Conservation (phyloP, 2,797 vertebrate species). For the Ambastaia sidthimunki region DNA sequence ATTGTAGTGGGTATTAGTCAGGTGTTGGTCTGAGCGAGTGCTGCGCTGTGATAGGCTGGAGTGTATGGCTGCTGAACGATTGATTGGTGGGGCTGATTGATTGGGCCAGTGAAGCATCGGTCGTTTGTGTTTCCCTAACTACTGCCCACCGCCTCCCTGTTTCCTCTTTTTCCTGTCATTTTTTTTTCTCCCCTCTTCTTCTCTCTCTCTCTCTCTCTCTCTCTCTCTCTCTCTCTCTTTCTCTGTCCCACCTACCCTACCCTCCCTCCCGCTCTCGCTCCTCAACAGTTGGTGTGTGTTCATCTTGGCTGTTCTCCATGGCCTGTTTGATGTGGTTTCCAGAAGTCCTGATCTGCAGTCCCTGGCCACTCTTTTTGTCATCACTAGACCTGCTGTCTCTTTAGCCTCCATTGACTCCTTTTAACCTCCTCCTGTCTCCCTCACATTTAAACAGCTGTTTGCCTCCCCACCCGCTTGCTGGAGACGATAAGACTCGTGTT, state of each 20-base stretch:
- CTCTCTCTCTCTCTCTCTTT: too few relatives aligned
- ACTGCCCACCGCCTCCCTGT: conserved; percentile 37
- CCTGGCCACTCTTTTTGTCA: conserved; percentile 81
- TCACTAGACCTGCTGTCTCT: conserved; percentile 85
- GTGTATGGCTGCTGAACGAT: conserved; percentile 59
- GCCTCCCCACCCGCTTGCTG: conserved; percentile 69
- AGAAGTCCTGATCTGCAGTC: conserved; percentile 80
- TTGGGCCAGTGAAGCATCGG: conserved; percentile 53
- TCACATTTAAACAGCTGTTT: conserved; percentile 78
- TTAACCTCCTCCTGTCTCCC: conserved; percentile 82
- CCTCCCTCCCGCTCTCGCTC: conserved; percentile 48
- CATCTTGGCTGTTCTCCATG: conserved; percentile 79
- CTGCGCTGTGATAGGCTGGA: conserved; percentile 76
- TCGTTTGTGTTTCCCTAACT: conserved; percentile 57
- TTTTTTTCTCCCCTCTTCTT: conserved; percentile 34
- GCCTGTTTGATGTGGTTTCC: conserved; percentile 86
- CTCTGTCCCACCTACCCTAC: too few relatives aligned
- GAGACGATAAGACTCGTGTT: conserved; percentile 74
- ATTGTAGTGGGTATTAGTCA: conserved; percentile 83
- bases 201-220: conserved; percentile 38
- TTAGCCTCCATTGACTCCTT: conserved; percentile 85
- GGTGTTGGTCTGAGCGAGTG: conserved; percentile 80
- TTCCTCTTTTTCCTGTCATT: conserved; percentile 53
- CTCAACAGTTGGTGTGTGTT: conserved; percentile 80
- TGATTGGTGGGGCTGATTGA: conserved; percentile 63